Conservation (phyloP, 2,888 invertebrate genomes). For the Uloborus plumipes region DNA sequence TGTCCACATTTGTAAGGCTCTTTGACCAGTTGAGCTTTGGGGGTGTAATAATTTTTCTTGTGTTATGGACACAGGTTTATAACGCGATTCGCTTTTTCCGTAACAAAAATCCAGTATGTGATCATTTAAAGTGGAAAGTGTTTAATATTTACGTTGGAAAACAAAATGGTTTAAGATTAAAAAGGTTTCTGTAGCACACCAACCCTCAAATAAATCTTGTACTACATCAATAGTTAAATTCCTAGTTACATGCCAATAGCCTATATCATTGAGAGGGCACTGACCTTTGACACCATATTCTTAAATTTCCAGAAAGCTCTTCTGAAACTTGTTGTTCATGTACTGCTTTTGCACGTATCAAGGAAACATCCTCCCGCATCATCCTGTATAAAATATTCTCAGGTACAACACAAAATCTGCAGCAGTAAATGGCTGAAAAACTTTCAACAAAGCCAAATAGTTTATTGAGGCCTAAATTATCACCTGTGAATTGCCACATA, state of each 20-base stretch:
- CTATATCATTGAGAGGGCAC: slow-evolving; percentile 18
- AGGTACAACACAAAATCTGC: slow-evolving; percentile 6
- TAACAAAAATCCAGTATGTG: background rate
- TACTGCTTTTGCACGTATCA: background rate
- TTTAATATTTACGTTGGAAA: background rate
- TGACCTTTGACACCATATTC: background rate
- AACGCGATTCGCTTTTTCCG: background rate
- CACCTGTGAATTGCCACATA: slow-evolving; percentile 1
- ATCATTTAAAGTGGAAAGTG: slow-evolving; percentile 6
- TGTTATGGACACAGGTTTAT: background rate
- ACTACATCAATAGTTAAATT: slow-evolving; percentile 16
- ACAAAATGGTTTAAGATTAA: slow-evolving; percentile 13
- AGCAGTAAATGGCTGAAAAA: slow-evolving; percentile 4
- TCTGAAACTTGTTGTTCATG: slow-evolving; percentile 1
- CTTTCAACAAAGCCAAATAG: slow-evolving; percentile 5
- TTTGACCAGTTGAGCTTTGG: slow-evolving; percentile 4
- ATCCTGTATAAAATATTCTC: background rate
- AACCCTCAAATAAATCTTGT: slow-evolving; percentile 23
- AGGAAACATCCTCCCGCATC: background rate
- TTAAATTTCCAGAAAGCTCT: background rate
- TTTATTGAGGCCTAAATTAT: slow-evolving; percentile 9
- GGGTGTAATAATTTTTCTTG: background rate
- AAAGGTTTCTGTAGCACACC: slow-evolving; percentile 14
- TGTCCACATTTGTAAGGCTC: slow-evolving; percentile 2
- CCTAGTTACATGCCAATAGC: slow-evolving; percentile 8